These are phyloP conservation scores for Microcebus ravelobensis DNA, from an alignment of 2,113 vertebrate genomes.

Conservation along the genomic window DNA sequence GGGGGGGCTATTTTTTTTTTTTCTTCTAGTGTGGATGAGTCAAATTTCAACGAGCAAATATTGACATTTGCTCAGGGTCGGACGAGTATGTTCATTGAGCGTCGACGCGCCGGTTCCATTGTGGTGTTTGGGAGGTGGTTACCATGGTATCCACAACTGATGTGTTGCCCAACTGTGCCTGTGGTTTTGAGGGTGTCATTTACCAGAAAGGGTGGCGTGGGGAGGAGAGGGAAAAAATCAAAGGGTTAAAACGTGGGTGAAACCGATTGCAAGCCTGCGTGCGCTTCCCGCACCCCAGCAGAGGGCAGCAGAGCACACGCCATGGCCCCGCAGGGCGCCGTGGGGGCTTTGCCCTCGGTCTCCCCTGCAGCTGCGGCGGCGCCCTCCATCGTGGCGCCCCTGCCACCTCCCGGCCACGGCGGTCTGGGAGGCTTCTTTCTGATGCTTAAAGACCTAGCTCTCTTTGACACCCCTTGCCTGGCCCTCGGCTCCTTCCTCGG, in stretches of 20 bases:
- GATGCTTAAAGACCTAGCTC: not conserved
- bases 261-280: not conserved
- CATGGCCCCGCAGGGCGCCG: not conserved
- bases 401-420: not conserved
- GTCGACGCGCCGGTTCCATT: not conserved
- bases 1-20: not conserved
- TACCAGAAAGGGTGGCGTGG: not conserved
- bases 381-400: not conserved
- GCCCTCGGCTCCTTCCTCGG: not conserved
- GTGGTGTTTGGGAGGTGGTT: not conserved
- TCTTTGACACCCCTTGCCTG: not conserved
- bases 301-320: constrained; percentile 52
- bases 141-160: not conserved
- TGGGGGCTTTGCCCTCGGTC: too few relatives aligned
- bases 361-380: not conserved
- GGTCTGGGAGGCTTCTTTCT: not conserved
- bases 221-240: not conserved
- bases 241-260: not conserved
- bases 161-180: not conserved
- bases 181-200: not conserved
- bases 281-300: not conserved
- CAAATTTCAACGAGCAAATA: constrained; percentile 9
- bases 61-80: not conserved
- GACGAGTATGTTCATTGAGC: not conserved
- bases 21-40: not conserved